Conservation (phyloP, 2,113 vertebrate genomes). For the Piprites chloris region DNA sequence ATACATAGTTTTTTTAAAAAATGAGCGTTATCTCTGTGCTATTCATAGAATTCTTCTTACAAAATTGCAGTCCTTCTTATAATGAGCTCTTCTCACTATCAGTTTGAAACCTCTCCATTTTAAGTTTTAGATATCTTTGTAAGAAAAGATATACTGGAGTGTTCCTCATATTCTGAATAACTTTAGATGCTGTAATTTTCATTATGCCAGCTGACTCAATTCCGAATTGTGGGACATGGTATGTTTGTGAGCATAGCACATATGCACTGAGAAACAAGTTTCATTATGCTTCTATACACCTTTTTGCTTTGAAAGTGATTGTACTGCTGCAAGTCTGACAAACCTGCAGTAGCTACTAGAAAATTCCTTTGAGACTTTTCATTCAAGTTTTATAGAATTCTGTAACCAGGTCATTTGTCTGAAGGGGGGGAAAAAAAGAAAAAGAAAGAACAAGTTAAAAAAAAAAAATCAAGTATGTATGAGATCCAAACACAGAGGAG, state of each 20-base stretch:
- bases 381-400: not conserved
- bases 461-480: not conserved
- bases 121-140: not conserved
- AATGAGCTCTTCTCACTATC: not conserved
- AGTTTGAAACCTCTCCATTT: not conserved
- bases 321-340: not conserved
- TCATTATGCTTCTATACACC: not conserved
- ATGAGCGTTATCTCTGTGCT: not conserved
- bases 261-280: not conserved
- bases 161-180: not conserved
- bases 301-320: conserved; percentile 7
- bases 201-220: not conserved
- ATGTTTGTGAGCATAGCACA: not conserved
- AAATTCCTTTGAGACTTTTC: conserved; percentile 24
- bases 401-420: not conserved
- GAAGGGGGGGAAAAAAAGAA: not conserved
- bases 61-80: not conserved
- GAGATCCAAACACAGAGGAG: not conserved
- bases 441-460: not conserved
- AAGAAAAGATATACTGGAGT: not conserved
- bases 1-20: not conserved
- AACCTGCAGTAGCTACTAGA: not conserved
- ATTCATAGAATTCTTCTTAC: not conserved
- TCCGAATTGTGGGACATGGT: not conserved
- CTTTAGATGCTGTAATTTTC: not conserved